Evolutionary conservation across 2,888 invertebrate genomes (phyloP).

Genomic region (Meta bourneti): DNA sequence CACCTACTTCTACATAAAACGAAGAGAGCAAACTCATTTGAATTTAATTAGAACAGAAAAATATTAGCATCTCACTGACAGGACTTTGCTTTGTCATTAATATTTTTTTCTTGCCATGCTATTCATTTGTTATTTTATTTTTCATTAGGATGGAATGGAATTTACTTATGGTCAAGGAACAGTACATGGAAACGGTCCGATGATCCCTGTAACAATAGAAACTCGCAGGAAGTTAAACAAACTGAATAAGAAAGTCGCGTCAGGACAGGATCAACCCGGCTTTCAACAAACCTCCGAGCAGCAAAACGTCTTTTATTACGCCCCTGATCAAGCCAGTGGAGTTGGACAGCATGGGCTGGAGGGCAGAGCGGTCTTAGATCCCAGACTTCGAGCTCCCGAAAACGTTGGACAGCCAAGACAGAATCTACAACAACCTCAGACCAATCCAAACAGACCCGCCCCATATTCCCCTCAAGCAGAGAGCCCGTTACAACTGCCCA

Average conservation of each 20-base stretch:
- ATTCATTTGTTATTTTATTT: background rate
- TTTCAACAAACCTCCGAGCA: slow-evolving; percentile 54
- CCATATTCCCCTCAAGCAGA: slow-evolving; percentile 4
- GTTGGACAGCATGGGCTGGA: background rate
- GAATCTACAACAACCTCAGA: background rate
- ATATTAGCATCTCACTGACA: too few species aligned
- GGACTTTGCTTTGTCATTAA: background rate
- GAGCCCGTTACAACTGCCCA: slow-evolving; percentile 30
- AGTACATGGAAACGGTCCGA: slow-evolving; percentile 36
- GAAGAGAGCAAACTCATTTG: too few species aligned
- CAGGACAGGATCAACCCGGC: background rate
- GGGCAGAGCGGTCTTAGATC: background rate
- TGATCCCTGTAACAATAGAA: slow-evolving; percentile 57
- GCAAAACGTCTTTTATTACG: slow-evolving; percentile 52
- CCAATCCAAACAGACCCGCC: background rate
- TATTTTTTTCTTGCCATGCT: background rate
- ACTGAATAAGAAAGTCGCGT: background rate
- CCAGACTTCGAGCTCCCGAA: background rate
- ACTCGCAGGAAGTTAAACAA: slow-evolving; percentile 47
- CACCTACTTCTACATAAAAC: too few species aligned
- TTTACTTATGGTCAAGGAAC: slow-evolving; percentile 41
- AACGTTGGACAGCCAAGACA: background rate
- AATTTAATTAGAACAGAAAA: too few species aligned
- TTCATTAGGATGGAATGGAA: slow-evolving; percentile 11
- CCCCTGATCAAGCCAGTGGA: slow-evolving; percentile 29